Conservation (phyloP, 2,888 invertebrate genomes). For the Callimorpha dominula region DNA sequence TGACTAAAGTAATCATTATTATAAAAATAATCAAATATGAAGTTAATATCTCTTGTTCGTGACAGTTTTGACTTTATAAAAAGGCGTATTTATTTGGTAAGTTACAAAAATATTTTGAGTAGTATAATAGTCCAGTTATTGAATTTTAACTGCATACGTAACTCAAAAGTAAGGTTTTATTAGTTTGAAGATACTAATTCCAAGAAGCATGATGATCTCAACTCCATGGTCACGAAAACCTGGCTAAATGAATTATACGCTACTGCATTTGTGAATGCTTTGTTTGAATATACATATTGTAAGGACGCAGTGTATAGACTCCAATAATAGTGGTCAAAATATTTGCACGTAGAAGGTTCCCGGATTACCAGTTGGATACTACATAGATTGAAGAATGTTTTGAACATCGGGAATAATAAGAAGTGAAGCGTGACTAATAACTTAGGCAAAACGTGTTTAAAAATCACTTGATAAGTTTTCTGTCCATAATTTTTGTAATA, state of each 20-base stretch:
- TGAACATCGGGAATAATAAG: slow-evolving; percentile 15
- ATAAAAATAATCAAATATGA: slow-evolving; percentile 51
- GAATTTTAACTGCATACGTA: background rate
- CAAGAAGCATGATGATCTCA: slow-evolving; percentile 72
- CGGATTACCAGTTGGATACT: background rate
- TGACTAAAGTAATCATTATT: slow-evolving; percentile 21
- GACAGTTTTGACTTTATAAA: slow-evolving; percentile 64
- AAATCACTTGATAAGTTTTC: background rate
- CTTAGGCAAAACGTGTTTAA: slow-evolving; percentile 9
- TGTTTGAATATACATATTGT: background rate
- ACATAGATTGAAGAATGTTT: slow-evolving; percentile 24
- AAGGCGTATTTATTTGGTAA: slow-evolving; percentile 74
- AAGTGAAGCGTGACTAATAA: slow-evolving; percentile 14
- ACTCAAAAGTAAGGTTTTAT: background rate
- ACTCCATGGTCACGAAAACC: slow-evolving; percentile 33
- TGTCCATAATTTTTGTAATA: background rate
- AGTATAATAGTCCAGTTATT: background rate
- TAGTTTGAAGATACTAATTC: slow-evolving; percentile 53
- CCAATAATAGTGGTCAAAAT: background rate
- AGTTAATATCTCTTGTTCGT: slow-evolving; percentile 58
- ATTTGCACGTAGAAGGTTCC: background rate
- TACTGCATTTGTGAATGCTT: slow-evolving; percentile 24
- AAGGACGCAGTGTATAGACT: slow-evolving; percentile 27
- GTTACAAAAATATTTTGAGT: slow-evolving; percentile 36
- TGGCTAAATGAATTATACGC: slow-evolving; percentile 24